Evolutionary conservation across 2,797 vertebrate species (phyloP).

Genomic region (Phyllotis vaccarum): DNA sequence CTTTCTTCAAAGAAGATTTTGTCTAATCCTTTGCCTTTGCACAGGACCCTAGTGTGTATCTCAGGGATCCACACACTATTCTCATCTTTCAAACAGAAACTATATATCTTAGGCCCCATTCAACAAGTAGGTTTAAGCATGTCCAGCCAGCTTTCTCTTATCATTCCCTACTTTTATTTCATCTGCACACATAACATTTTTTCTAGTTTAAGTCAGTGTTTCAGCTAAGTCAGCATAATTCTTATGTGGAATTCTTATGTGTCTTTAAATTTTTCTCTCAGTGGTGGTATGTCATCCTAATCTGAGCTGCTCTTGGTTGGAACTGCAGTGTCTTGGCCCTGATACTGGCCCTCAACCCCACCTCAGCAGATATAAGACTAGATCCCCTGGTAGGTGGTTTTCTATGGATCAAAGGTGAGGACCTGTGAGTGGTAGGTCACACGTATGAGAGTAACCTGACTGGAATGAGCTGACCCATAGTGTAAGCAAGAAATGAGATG

Average conservation of each 20-base stretch:
- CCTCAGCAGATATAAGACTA: neutral
- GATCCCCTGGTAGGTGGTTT: neutral
- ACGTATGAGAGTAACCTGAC: neutral
- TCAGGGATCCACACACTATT: neutral
- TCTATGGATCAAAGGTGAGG: neutral
- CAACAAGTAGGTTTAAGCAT: neutral
- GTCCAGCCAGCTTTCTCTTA: neutral
- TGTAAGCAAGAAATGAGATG: no score
- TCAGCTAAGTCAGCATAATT: neutral
- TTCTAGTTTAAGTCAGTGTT: neutral
- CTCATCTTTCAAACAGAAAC: neutral
- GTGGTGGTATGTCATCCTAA: neutral
- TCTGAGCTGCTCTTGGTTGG: neutral
- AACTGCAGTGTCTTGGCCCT: neutral
- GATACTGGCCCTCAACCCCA: neutral
- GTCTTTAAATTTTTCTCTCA: neutral
- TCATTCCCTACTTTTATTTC: neutral
- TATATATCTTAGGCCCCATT: neutral
- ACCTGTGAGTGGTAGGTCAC: neutral
- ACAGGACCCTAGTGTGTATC: neutral
- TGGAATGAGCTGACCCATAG: neutral
- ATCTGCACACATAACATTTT: neutral
- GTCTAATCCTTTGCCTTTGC: neutral
- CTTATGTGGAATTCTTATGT: neutral
- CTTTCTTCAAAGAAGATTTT: neutral